Conservation (phyloP, 2,113 vertebrate genomes). For the Limnothrissa miodon region DNA sequence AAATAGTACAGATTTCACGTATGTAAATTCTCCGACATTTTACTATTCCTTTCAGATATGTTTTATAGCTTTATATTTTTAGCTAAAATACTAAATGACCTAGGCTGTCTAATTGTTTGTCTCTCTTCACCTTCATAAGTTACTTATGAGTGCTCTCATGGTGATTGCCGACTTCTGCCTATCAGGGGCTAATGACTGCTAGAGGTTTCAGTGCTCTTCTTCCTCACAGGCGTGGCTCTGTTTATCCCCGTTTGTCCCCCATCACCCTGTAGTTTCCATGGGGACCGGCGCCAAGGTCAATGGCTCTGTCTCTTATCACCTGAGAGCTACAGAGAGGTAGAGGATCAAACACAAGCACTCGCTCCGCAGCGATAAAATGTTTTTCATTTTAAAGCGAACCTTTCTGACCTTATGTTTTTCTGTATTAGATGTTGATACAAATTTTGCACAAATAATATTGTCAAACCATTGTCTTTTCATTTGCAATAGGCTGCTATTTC, state of each 20-base stretch:
- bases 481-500: not conserved
- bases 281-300: conserved; percentile 15
- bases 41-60: no score
- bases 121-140: not conserved
- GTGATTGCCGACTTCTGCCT: not conserved
- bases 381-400: not conserved
- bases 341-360: not conserved
- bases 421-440: not conserved
- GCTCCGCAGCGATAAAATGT: not conserved
- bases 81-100: not conserved
- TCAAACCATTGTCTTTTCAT: not conserved
- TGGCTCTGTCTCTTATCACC: conserved; percentile 3
- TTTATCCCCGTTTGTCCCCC: not conserved
- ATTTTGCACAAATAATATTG: not conserved
- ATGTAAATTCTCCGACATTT: not conserved
- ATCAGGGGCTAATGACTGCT: not conserved
- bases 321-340: not conserved
- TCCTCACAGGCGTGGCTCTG: not conserved
- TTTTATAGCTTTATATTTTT: no score
- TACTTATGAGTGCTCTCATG: not conserved
- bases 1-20: no score
- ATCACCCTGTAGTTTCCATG: not conserved
- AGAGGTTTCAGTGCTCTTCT: not conserved
- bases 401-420: no score
- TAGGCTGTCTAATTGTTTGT: not conserved